phyloP scores from a whole-genome alignment of 2,113 vertebrate genomes.

The Chaetops frenatus region DNA sequence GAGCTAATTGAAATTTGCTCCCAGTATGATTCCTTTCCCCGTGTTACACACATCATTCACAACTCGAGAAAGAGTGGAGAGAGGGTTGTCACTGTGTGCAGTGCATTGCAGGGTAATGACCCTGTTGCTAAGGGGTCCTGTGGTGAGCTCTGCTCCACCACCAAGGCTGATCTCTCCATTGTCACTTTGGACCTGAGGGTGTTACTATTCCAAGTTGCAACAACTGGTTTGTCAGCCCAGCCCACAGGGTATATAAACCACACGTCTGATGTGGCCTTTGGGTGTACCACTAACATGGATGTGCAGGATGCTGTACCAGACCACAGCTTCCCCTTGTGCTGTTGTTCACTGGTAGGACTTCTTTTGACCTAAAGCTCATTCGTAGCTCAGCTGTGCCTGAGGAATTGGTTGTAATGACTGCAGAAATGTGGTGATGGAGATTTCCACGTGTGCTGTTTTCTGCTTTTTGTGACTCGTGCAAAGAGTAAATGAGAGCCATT shows the following conservation, averaged over 20 bases:
- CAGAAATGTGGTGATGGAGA: not conserved
- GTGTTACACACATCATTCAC: rapidly evolving
- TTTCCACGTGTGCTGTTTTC: not conserved
- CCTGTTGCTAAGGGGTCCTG: rapidly evolving
- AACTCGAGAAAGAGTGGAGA: rapidly evolving
- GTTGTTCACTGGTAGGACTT: not conserved
- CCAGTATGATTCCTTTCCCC: not conserved
- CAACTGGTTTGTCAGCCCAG: rapidly evolving
- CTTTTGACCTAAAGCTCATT: not conserved
- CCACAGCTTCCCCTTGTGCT: not conserved
- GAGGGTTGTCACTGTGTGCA: rapidly evolving
- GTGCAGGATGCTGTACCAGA: not conserved
- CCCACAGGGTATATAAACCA: rapidly evolving
- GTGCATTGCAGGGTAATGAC: rapidly evolving
- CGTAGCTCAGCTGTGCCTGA: rapidly evolving
- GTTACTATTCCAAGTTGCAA: not conserved
- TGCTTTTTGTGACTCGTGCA: rapidly evolving
- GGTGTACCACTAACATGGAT: rapidly evolving
- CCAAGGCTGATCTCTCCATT: rapidly evolving
- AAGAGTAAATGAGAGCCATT: rapidly evolving
- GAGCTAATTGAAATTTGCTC: not conserved
- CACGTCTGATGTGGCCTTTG: not conserved
- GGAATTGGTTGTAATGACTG: not conserved
- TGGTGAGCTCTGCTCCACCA: rapidly evolving
- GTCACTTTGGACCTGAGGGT: not conserved